Conservation (phyloP, 2,888 invertebrate genomes). For the Nephrotoma flavescens region DNA sequence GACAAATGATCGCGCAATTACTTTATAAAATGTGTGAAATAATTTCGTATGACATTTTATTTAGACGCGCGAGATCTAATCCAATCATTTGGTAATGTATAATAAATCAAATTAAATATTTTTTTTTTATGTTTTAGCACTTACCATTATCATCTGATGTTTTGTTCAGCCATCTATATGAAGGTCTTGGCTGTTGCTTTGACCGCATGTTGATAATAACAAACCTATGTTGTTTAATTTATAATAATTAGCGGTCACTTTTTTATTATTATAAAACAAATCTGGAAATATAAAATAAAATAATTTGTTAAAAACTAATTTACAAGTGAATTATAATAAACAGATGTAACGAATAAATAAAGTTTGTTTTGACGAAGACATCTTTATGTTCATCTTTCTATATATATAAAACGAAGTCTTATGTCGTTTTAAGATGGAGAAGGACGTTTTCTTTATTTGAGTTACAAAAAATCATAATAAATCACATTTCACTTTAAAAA, state of each 20-base stretch:
- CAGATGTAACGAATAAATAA: background rate
- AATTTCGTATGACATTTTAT: background rate
- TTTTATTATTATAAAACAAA: slow-evolving; percentile 4
- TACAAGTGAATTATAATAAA: background rate
- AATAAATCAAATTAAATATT: background rate
- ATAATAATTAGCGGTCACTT: slow-evolving; percentile 9
- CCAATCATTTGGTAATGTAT: background rate
- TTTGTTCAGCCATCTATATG: slow-evolving; percentile 48
- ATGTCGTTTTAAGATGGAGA: background rate
- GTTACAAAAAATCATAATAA: background rate
- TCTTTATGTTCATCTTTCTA: background rate
- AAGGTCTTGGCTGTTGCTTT: slow-evolving; percentile 55
- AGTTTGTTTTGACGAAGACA: background rate
- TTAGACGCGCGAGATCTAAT: background rate
- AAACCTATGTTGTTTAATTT: slow-evolving; percentile 1
- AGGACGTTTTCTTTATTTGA: background rate
- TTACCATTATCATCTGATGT: slow-evolving; percentile 42
- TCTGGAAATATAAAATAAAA: background rate
- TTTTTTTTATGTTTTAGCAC: slow-evolving; percentile 10
- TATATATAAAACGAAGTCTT: background rate
- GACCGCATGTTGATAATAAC: slow-evolving; percentile 42
- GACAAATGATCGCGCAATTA: background rate
- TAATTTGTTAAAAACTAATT: background rate
- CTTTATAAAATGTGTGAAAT: background rate
- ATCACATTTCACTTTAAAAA: background rate